Base-by-base conservation (phyloP, 2,888 invertebrate species). In the Epistrophella euchroma region DNA sequence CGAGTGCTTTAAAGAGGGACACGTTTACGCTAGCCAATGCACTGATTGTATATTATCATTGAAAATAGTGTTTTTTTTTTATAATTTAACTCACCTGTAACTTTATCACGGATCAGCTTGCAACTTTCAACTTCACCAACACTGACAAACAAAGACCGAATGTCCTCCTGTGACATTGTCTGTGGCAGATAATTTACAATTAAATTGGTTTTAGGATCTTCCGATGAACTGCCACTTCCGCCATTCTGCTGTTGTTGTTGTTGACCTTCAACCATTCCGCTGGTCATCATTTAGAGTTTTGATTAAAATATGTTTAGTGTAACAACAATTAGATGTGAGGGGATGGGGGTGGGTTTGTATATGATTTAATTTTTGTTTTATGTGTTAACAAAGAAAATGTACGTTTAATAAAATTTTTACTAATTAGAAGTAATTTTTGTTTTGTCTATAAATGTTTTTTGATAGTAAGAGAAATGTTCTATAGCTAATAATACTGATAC, bases 111-210 rank as follows among this genome's bases (percentile, higher is more conserved):
- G 91, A 99, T 98, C 91, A 99, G 94, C 94, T 99, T 99, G 94
- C 98, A 98, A 93, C 97, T 97, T 93, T 98, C 98, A 89, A 99
- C 97, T 93, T 98, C 98, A 89, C 98, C 98, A 92, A 98, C 97
- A 92, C 97, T 97, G 82, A 97, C 96, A 93, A 99, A 98, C 88
- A 99, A 94, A 80, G 97, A 97, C 89, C 98, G 95, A 89, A 99
- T 98, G 93, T 98, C 98, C 92, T 98, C 98, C 93, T 98, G 98
- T 87, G 97, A 97, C 94, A 98, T 96, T 88, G 96, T 96, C 93
- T 98, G 98, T 25, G 98, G 98, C 89, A 98, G 94, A 92, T 98
- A 98, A 93, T 98, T 98, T 89, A 98, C 97, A 89, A 98, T 98
- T 89, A 98, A 94, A 93, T 98, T 98, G 43, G 97, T 97, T 94